These are phyloP conservation scores for Latrodectus geometricus DNA, from an alignment of 1,140 invertebrate genomes.

Conservation along the genomic window DNA sequence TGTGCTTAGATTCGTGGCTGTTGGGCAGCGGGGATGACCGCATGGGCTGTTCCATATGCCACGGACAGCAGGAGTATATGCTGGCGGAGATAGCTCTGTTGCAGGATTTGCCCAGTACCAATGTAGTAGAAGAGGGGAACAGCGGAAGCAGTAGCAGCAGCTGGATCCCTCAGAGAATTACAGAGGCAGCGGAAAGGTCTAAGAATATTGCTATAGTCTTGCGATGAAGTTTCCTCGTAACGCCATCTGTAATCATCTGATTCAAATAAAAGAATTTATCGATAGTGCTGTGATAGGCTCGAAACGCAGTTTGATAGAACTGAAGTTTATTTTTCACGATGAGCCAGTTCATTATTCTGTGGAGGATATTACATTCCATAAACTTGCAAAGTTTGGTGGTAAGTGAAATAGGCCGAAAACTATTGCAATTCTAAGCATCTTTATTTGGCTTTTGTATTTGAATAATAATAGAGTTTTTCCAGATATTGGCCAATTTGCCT, in stretches of 20 bases:
- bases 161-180: too few species aligned
- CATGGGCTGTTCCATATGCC: too few species aligned
- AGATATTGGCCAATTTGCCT: too few species aligned
- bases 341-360: slow-evolving; percentile 20
- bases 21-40: too few species aligned
- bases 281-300: slow-evolving; percentile 4
- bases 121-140: neutral
- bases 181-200: slow-evolving; percentile 8
- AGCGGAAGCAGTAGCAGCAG: too few species aligned
- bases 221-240: neutral
- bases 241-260: slow-evolving; percentile 9
- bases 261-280: slow-evolving; percentile 12
- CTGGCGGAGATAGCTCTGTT: neutral
- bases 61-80: neutral
- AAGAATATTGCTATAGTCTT: slow-evolving; percentile 10
- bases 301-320: slow-evolving; percentile 26
- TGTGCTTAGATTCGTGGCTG: too few species aligned
- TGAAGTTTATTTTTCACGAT: slow-evolving; percentile 2
- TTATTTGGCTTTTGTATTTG: too few species aligned
- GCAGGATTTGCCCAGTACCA: neutral
- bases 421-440: too few species aligned
- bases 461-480: too few species aligned
- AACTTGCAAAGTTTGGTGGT: slow-evolving; percentile 16
- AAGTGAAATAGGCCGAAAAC: slow-evolving; percentile 15
- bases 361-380: neutral